Evolutionary conservation across 2,797 vertebrate species (phyloP).

Genomic region (Alcedo atthis): DNA sequence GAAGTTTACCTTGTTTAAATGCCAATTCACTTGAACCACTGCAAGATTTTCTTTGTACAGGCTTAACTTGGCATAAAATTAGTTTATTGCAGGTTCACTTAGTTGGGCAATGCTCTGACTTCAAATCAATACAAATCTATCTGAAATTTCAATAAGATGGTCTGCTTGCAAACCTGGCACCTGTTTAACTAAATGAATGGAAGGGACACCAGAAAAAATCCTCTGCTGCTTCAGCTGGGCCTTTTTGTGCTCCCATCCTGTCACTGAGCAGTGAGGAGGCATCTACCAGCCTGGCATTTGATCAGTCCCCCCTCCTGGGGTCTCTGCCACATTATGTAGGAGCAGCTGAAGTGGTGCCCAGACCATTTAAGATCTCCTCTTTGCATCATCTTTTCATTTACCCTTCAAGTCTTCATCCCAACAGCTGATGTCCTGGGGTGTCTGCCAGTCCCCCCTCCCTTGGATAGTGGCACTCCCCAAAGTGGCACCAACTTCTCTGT

Average conservation of each 20-base stretch:
- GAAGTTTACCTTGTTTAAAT: slow-evolving; percentile 43
- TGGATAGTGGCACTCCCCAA: neutral
- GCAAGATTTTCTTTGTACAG: slow-evolving; percentile 7
- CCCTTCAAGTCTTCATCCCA: neutral
- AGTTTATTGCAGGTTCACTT: slow-evolving; percentile 56
- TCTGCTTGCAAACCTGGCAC: neutral
- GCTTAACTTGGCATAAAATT: slow-evolving; percentile 60
- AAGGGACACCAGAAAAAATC: neutral
- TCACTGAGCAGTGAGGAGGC: neutral
- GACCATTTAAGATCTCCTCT: neutral
- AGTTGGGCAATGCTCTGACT: slow-evolving; percentile 18
- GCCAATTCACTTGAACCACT: slow-evolving; percentile 34
- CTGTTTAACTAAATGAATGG: neutral
- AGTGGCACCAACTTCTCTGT: neutral
- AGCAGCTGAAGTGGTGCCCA: neutral
- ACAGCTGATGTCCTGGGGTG: neutral
- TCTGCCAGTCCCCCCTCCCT: neutral
- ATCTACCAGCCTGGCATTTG: neutral
- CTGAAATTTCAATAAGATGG: slow-evolving; percentile 4
- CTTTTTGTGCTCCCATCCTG: neutral
- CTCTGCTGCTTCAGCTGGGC: neutral
- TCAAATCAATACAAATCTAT: slow-evolving; percentile 52
- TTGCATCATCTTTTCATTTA: neutral
- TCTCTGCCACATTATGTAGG: neutral
- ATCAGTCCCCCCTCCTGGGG: neutral